Conservation (phyloP, 2,113 vertebrate species). For the Mugil cephalus region DNA sequence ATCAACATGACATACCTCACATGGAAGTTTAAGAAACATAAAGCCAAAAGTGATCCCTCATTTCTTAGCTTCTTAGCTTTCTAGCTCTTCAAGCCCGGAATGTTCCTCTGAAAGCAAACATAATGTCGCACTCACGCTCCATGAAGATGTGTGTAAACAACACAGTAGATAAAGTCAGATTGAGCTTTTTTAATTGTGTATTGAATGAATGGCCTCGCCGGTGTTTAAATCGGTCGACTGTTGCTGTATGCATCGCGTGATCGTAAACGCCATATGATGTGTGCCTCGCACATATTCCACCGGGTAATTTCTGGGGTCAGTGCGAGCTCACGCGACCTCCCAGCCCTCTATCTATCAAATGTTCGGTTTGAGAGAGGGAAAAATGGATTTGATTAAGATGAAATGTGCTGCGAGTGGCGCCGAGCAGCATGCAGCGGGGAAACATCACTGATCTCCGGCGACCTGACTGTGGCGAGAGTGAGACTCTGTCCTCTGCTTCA, state of each 20-base stretch:
- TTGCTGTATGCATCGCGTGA: too few species aligned
- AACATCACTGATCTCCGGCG: conserved; percentile 54
- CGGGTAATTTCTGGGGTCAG: conserved; percentile 24
- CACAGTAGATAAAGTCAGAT: background rate
- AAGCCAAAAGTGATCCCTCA: background rate
- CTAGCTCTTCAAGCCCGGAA: background rate
- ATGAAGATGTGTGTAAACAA: too few species aligned
- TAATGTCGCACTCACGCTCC: too few species aligned
- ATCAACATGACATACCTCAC: conserved; percentile 12
- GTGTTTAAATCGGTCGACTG: too few species aligned
- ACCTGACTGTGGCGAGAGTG: conserved; percentile 52
- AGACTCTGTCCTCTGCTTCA: conserved; percentile 63
- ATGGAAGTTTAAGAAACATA: conserved; percentile 8
- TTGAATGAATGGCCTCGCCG: too few species aligned
- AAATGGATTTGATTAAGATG: conserved; percentile 11
- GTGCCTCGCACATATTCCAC: conserved; percentile 35
- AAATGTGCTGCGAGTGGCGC: conserved; percentile 37
- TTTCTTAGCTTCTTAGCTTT: too few species aligned
- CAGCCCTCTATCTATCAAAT: conserved; percentile 33
- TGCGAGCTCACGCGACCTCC: conserved; percentile 9
- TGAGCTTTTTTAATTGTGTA: background rate
- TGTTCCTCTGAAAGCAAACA: conserved; percentile 1
- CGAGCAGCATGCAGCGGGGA: conserved; percentile 37
- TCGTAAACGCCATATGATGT: background rate
- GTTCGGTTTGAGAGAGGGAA: conserved; percentile 8